A percentile compares a stretch with the other conserved stretches of the same genome.
Evolutionary conservation across 2,888 invertebrate species (phyloP).

Genomic region (Listrodromus nycthemerus): DNA sequence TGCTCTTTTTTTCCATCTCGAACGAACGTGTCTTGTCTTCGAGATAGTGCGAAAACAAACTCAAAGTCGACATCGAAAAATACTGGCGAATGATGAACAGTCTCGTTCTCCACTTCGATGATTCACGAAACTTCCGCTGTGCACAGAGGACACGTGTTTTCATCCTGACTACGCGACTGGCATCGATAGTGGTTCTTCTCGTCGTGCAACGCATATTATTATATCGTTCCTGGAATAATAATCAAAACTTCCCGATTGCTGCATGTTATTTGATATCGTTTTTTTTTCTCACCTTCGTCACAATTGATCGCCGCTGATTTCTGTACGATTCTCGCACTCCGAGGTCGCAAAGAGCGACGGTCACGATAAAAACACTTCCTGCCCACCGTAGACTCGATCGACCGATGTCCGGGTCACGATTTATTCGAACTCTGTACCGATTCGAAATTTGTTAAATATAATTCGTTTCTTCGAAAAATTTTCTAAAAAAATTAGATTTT

Average conservation of each 20-base stretch:
- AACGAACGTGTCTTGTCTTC: not conserved
- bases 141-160: conserved; percentile 32
- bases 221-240: conserved; percentile 53
- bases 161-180: conserved; percentile 57
- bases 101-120: conserved; percentile 30
- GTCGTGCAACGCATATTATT: conserved; percentile 30
- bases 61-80: conserved; percentile 28
- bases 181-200: conserved; percentile 56
- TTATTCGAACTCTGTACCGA: not conserved
- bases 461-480: too few species aligned
- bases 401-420: not conserved
- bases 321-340: not conserved
- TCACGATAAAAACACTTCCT: not conserved
- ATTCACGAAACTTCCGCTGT: conserved; percentile 53
- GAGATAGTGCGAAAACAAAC: conserved; percentile 10
- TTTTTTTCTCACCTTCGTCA: conserved; percentile 14
- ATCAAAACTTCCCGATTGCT: conserved; percentile 25
- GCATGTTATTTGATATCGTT: conserved; percentile 19
- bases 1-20: not conserved
- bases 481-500: too few species aligned
- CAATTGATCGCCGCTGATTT: not conserved
- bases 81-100: not conserved
- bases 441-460: too few species aligned
- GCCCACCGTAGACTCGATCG: not conserved
- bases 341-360: not conserved